phyloP scores from a whole-genome alignment of 2,888 invertebrate species.

The Acanthococcus lagerstroemiae region DNA sequence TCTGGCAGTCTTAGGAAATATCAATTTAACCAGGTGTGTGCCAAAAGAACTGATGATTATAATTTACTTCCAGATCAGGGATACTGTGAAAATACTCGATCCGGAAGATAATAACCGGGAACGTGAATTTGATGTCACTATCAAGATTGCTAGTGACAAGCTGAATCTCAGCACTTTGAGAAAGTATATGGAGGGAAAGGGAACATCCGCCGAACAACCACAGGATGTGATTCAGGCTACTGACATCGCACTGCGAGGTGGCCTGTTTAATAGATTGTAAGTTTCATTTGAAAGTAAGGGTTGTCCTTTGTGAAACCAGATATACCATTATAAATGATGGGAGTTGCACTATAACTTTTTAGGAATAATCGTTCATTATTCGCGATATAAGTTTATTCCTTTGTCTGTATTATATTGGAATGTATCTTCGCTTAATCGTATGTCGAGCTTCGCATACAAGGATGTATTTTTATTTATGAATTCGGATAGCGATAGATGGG shows the following conservation, averaged over 20 bases:
- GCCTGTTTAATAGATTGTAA: not conserved
- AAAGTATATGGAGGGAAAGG: constrained; percentile 40
- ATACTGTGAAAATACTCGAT: constrained; percentile 42
- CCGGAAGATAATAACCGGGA: constrained; percentile 38
- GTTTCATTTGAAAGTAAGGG: no score
- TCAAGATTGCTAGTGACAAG: constrained; percentile 45
- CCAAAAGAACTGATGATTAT: not conserved
- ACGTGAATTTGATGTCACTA: constrained; percentile 44
- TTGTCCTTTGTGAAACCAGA: no score
- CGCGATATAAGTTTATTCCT: no score
- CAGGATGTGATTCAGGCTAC: constrained; percentile 63
- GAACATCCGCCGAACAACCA: constrained; percentile 45
- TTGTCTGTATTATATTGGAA: no score
- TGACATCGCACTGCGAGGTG: constrained; percentile 67
- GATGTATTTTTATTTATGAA: no score
- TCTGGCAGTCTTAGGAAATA: not conserved
- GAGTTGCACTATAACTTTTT: no score
- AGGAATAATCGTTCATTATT: no score
- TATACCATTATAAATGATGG: no score
- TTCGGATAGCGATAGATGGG: no score
- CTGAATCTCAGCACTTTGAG: constrained; percentile 24
- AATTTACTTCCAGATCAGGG: not conserved
- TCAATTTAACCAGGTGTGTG: not conserved
- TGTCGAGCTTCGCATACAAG: no score
- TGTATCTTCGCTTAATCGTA: no score